Evolutionary conservation across 2,888 invertebrate genomes (phyloP), one percentile per base, ranked within the genome.

Genomic region (Parascotia fuliginaria): DNA sequence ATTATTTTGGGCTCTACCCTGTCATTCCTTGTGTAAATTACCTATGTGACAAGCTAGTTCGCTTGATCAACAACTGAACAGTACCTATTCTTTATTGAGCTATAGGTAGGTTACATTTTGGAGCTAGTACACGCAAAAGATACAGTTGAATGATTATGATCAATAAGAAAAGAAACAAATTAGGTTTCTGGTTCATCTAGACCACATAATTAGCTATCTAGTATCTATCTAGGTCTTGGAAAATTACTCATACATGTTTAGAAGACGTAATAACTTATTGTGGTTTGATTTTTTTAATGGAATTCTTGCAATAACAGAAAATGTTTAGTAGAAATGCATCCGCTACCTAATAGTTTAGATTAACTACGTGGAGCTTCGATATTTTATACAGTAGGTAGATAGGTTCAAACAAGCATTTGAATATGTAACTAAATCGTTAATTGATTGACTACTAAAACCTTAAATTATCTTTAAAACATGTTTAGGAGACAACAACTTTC

Each of bases 71-170:
- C n/a, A n/a, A n/a, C n/a, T n/a, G n/a, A n/a, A n/a, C n/a, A n/a
- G n/a, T n/a, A n/a, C n/a, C n/a, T n/a, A n/a, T n/a, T n/a, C n/a
- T n/a, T n/a, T n/a, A n/a, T n/a, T n/a, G n/a, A n/a, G n/a, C n/a
- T n/a, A 0, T 28, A 36, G 15, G 34, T 13, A 24, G 13, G 16
- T 27, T 14, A 31, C 3, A 37, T 34, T 22, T 12, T 41, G 9
- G 34, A 46, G 34, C 31, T 50, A 33, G 31, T 39, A 38, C 50
- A 59, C 47, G 50, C 29, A 49, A 50, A 55, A 43, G 44, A 51
- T 48, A 51, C 51, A 27, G 24, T 22, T 38, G 39, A 40, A 44
- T 34, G 52, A 40, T 48, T 42, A 47, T 54, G 22, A 37, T 37
- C 11, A 16, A 43, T 51, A 46, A 34, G 15, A 33, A 46, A 40